Conservation (phyloP, 1,140 invertebrate species). For the Bombus waltoni region DNA sequence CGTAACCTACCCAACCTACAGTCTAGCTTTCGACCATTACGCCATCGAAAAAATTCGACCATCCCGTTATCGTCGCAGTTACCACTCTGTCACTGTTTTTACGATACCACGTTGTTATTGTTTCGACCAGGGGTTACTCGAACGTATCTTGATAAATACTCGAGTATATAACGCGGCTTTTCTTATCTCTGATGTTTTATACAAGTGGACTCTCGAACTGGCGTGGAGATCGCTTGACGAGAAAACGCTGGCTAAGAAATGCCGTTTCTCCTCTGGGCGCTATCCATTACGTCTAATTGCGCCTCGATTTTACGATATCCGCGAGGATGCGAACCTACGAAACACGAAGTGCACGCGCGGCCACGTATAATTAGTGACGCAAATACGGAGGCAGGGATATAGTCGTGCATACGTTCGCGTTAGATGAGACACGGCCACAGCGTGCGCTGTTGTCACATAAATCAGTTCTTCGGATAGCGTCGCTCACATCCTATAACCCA, state of each 20-base stretch:
- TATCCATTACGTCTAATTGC: conserved; percentile 28
- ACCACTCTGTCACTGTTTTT: background rate
- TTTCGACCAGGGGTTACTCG: background rate
- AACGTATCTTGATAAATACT: background rate
- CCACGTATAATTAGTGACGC: background rate
- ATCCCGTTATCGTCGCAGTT: background rate
- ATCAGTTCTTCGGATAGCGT: background rate
- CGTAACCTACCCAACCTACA: too few relatives aligned
- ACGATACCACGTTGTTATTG: background rate
- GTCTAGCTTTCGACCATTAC: background rate
- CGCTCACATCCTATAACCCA: background rate
- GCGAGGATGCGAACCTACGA: background rate
- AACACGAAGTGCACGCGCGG: background rate
- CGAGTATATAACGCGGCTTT: background rate
- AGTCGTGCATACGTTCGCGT: background rate
- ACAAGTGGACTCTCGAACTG: background rate
- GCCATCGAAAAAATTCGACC: background rate
- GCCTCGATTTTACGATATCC: conserved; percentile 20
- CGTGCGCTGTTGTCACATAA: background rate
- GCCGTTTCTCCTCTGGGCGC: background rate
- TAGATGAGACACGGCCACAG: background rate
- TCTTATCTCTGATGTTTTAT: background rate
- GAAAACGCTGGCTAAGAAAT: conserved; percentile 4
- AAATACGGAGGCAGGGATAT: background rate
- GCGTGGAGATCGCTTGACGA: background rate